Conservation (phyloP, 2,797 vertebrate species). For the Macropodus opercularis region DNA sequence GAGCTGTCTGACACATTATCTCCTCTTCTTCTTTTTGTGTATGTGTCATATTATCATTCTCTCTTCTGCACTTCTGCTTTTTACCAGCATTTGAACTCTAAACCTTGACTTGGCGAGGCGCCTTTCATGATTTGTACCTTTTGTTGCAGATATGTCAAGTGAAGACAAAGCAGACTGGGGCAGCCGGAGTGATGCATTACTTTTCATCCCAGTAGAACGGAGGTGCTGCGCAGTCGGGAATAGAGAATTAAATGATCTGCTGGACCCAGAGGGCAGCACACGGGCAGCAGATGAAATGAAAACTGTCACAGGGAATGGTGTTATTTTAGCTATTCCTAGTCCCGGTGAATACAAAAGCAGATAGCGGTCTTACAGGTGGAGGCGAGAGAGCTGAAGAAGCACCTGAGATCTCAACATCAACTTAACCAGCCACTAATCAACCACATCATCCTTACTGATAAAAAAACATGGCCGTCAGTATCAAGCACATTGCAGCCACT, state of each 20-base stretch:
- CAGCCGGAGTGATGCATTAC: conserved; percentile 25
- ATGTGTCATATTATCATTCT: neutral
- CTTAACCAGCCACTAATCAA: conserved; percentile 15
- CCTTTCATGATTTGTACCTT: conserved; percentile 13
- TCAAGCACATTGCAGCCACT: neutral
- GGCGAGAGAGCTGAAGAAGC: conserved; percentile 4
- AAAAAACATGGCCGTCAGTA: neutral
- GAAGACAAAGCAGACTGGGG: conserved; percentile 11
- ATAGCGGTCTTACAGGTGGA: conserved; percentile 9
- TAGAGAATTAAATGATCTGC: conserved; percentile 30
- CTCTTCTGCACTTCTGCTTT: neutral
- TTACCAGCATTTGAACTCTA: conserved; percentile 14
- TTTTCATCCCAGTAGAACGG: conserved; percentile 21
- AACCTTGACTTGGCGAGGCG: neutral
- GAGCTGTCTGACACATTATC: neutral
- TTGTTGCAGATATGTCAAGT: conserved; percentile 1
- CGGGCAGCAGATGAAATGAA: conserved; percentile 39
- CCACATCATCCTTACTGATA: neutral
- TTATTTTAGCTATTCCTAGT: conserved; percentile 44
- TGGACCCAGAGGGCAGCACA: conserved; percentile 29
- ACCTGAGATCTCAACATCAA: conserved; percentile 5
- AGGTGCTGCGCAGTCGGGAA: conserved; percentile 21
- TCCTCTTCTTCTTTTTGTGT: neutral
- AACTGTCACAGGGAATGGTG: conserved; percentile 34
- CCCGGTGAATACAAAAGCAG: conserved; percentile 24